Evolutionary conservation across 2,888 invertebrate genomes (phyloP).

Genomic region (Ophonus ardosiacus): DNA sequence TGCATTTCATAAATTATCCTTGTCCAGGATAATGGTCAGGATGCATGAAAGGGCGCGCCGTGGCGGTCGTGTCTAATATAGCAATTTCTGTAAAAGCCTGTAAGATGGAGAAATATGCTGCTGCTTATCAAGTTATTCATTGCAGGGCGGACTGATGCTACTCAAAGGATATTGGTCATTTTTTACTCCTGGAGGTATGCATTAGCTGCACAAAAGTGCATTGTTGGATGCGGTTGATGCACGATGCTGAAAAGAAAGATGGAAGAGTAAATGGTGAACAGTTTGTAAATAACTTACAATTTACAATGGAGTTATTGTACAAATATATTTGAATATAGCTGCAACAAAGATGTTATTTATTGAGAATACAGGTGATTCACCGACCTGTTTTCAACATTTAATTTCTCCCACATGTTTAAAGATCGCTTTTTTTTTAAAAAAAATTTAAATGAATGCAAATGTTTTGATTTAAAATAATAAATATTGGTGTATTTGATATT

Average conservation of each 20-base stretch:
- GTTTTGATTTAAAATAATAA: too few species aligned
- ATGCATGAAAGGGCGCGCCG: slow-evolving; percentile 52
- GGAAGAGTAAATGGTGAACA: not conserved
- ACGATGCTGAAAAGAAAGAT: not conserved
- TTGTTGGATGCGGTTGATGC: slow-evolving; percentile 22
- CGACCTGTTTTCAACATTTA: too few species aligned
- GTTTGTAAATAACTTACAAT: not conserved
- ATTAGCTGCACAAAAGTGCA: slow-evolving; percentile 5
- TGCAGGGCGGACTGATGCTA: not conserved
- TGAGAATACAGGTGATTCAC: too few species aligned
- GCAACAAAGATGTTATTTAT: too few species aligned
- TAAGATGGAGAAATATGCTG: slow-evolving; percentile 58
- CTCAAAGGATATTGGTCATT: slow-evolving; percentile 32
- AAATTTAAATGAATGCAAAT: too few species aligned
- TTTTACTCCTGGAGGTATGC: slow-evolving; percentile 38
- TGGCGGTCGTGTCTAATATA: slow-evolving; percentile 49
- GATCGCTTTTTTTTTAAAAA: too few species aligned
- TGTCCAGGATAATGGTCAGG: slow-evolving; percentile 47
- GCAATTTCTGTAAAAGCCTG: slow-evolving; percentile 61
- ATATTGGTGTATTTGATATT: too few species aligned
- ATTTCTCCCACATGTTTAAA: too few species aligned
- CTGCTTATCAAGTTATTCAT: slow-evolving; percentile 57
- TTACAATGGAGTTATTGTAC: too few species aligned
- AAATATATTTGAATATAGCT: too few species aligned
- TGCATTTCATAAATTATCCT: slow-evolving; percentile 62